phyloP scores from a whole-genome alignment of 2,797 vertebrate genomes.

The Ispidina picta region DNA sequence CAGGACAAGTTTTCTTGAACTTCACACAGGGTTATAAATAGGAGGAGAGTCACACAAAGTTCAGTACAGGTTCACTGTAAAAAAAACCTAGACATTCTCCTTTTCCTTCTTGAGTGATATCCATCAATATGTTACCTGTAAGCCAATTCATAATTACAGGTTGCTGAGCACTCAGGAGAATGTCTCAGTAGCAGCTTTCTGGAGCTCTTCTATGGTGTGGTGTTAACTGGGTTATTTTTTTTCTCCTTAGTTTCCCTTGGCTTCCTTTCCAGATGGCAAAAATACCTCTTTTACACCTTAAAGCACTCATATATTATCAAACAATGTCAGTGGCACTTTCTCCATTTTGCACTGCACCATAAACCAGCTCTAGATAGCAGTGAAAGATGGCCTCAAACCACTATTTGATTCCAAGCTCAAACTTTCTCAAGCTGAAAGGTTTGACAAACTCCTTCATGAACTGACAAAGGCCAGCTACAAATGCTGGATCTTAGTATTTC shows the following conservation, averaged over 20 bases:
- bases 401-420: neutral
- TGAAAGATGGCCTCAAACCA: neutral
- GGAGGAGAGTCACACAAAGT: conserved; percentile 45
- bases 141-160: conserved; percentile 52
- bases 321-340: neutral
- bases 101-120: conserved; percentile 52
- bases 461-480: neutral
- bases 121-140: conserved; percentile 37
- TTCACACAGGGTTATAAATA: conserved; percentile 57
- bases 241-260: neutral
- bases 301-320: neutral
- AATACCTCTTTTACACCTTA: neutral
- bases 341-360: neutral
- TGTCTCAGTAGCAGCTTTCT: neutral
- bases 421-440: neutral
- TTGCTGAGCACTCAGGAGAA: conserved; percentile 29
- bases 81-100: conserved; percentile 13
- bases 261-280: conserved; percentile 35
- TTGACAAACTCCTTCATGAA: neutral
- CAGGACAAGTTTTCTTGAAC: conserved; percentile 62
- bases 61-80: conserved; percentile 32
- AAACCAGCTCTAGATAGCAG: neutral
- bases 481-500: neutral
- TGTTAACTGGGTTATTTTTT: neutral
- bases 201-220: neutral